Evolutionary conservation across 2,797 vertebrate species (phyloP), one percentile per base, ranked within the genome.

Genomic region (Artibeus lituratus): DNA sequence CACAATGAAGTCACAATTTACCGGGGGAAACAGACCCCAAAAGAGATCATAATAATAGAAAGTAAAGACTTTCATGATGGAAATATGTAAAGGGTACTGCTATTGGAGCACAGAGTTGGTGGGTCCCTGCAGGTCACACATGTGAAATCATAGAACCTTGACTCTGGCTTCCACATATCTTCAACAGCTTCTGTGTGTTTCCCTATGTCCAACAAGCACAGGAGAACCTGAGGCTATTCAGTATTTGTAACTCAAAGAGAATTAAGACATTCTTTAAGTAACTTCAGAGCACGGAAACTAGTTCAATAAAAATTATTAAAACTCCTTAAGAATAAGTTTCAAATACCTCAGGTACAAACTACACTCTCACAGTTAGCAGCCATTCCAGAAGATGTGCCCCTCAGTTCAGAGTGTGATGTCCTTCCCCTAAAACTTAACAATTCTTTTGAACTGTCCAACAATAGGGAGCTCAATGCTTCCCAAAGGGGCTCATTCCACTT

Each of bases 271-370:
- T 16, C 12, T 55, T 73, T 67, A 87, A 85, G 35, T 19, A 87
- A 89, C 26, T 73, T 80, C 39, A 53, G 18, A 73, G 32, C 24
- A 74, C 15, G 82, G 35, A 62, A 3, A 51, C 77, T 87, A 88
- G 67, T 67, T 82, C 80, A 94, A 90, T 53, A 86, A 93, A 90
- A 94, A 92, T 74, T 14, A 22, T 72, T 51, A 72, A 88, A 95
- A 69, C 12, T 49, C 22, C 51, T 3, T 11, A 89, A 15, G n/a
- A 74, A 19, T 55, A 67, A 65, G 15, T 81, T 84, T 87, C 81
- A 87, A 70, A 57, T 51, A 35, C 15, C 69, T 69, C 37, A 69
- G 62, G 29, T 37, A n/a, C 14, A 83, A 82, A 94, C 32, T 26
- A 55, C 3, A 2, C 29, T 35, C 55, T 90, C 10, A 51, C 26